phyloP scores from a whole-genome alignment of 2,888 invertebrate species.

The Thymelicus lineola region DNA sequence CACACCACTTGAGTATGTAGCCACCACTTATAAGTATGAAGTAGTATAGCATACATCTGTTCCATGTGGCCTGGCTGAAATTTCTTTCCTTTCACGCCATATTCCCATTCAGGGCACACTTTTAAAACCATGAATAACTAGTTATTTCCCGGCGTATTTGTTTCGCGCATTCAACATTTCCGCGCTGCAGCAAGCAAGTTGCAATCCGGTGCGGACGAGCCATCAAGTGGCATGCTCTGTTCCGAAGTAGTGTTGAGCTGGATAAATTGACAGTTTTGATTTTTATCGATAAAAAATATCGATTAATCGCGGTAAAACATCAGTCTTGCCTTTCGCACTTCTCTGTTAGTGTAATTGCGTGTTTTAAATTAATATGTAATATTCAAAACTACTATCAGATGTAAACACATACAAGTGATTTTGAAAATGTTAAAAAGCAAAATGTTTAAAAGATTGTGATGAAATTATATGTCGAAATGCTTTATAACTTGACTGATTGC shows the following conservation, averaged over 20 bases:
- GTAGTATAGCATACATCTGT: background rate
- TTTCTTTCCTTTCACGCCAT: slow-evolving; percentile 27
- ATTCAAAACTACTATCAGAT: no score
- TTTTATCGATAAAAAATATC: slow-evolving; percentile 18
- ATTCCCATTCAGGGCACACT: slow-evolving; percentile 24
- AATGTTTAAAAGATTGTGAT: no score
- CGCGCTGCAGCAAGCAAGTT: slow-evolving; percentile 20
- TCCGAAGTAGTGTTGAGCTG: slow-evolving; percentile 29
- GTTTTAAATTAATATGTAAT: no score
- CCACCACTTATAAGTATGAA: background rate
- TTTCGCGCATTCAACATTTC: slow-evolving; percentile 36
- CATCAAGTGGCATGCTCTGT: slow-evolving; percentile 39
- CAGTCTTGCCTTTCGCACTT: no score
- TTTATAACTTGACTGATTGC: no score
- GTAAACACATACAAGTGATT: no score
- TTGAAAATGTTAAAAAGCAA: no score
- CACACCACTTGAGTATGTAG: background rate
- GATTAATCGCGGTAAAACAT: background rate
- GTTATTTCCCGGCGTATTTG: slow-evolving; percentile 37
- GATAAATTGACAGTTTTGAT: background rate
- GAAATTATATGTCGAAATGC: no score
- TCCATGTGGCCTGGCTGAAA: slow-evolving; percentile 4
- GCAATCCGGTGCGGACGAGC: slow-evolving; percentile 29
- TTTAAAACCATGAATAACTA: slow-evolving; percentile 34
- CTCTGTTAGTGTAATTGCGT: no score